Conservation (phyloP, 2,888 invertebrate species). For the Galerucella calmariensis region DNA sequence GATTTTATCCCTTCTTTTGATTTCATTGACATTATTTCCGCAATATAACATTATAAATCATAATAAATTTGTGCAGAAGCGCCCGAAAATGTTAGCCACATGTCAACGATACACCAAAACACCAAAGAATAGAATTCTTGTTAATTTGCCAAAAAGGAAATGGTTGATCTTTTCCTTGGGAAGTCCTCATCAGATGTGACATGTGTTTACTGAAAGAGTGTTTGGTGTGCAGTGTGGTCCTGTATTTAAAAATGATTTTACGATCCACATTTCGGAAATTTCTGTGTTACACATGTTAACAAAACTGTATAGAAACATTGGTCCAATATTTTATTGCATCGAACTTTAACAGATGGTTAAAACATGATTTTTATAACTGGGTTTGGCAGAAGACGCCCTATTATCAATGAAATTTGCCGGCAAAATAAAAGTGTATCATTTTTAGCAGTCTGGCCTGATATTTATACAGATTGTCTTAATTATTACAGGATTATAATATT, state of each 20-base stretch:
- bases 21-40: not conserved
- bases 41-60: conserved; percentile 17
- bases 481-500: too few species aligned
- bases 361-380: conserved; percentile 43
- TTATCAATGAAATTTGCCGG: conserved; percentile 13
- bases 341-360: conserved; percentile 40
- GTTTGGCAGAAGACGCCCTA: conserved; percentile 19
- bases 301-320: conserved; percentile 33
- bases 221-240: conserved; percentile 38
- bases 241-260: conserved; percentile 36
- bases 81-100: conserved; percentile 28
- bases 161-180: conserved; percentile 34
- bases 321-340: conserved; percentile 43
- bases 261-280: conserved; percentile 43
- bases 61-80: conserved; percentile 21
- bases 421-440: not conserved
- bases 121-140: conserved; percentile 33
- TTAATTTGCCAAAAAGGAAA: conserved; percentile 43
- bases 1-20: too few species aligned
- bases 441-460: not conserved
- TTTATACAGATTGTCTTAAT: not conserved
- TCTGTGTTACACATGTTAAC: conserved; percentile 44
- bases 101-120: conserved; percentile 28
- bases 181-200: conserved; percentile 42
- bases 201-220: conserved; percentile 41